Evolutionary conservation across 2,113 vertebrate species (phyloP), one percentile per base, ranked within the genome.

Genomic region (Psittacula cyanocephala): DNA sequence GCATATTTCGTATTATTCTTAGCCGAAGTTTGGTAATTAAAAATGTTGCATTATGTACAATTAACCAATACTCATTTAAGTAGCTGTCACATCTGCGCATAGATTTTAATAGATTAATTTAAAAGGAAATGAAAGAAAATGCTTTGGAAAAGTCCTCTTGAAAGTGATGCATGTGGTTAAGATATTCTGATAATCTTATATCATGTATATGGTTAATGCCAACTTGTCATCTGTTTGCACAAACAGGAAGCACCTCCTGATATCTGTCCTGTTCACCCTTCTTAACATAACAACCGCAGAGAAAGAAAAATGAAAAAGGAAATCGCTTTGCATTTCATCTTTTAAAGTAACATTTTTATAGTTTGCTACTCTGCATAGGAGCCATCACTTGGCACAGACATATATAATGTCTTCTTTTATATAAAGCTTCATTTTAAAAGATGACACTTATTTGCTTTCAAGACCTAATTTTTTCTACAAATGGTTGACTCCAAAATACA

Each of bases 191-290:
- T 92, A 96, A 41, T 4, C 44, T 86, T 79, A 91, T 95, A 90
- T 69, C 64, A 63, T 44, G 4, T 52, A 28, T 15, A 86, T 82
- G 69, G 94, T 94, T 97, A 94, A 92, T 87, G 53, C 31, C 87
- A 96, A 37, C 44, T 57, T 25, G 29, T 43, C 88, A 95, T 95
- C 94, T 95, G 57, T 65, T 96, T 97, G 95, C 93, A 96, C 94
- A 98, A 98, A 98, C 98, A 98, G 98, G 98, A 98, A 98, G 91
- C 72, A 75, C 86, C 96, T 97, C 95, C 94, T 97, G 91, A 35
- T 95, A 94, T 95, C 85, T 91, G 83, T 46, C 91, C 81, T 84
- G 72, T 91, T 96, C 77, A 97, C 97, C 89, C 95, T 97, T 95
- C 89, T 96, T 71, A 97, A 96, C 97, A 96, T 88, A 97, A 79